These are phyloP conservation scores for Eudyptes chrysolophus DNA, from an alignment of 2,113 vertebrate species.

Conservation along the genomic window DNA sequence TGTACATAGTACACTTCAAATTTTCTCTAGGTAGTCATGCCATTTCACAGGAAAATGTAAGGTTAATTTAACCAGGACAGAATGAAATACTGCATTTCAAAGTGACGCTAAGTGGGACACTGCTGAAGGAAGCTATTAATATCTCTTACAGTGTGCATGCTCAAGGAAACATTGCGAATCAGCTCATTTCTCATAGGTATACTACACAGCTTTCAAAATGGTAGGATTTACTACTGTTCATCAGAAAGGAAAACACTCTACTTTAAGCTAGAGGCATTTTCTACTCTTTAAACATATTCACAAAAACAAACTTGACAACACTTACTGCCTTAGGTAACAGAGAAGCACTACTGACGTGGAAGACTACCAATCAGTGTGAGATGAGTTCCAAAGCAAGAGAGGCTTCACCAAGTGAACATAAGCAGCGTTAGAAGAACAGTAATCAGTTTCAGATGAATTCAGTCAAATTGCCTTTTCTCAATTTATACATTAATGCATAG, in stretches of 20 bases:
- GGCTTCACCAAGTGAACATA: background rate
- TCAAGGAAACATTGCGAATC: constrained; percentile 9
- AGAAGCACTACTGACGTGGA: background rate
- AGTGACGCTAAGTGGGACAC: constrained; percentile 18
- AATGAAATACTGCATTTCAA: constrained; percentile 26
- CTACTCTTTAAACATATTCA: constrained; percentile 8
- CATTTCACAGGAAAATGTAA: constrained; percentile 46
- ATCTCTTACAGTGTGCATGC: background rate
- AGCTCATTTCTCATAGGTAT: constrained; percentile 12
- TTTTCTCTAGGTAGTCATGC: background rate
- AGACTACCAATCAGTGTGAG: background rate
- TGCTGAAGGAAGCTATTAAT: constrained; percentile 32
- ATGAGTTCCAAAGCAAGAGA: background rate
- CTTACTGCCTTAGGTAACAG: background rate
- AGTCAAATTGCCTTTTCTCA: background rate
- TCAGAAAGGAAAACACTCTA: constrained; percentile 11
- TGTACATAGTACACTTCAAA: background rate
- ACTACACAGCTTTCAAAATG: background rate
- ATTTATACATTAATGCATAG: background rate
- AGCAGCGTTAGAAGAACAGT: background rate
- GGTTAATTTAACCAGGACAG: constrained; percentile 44
- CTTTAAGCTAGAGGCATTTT: constrained; percentile 3
- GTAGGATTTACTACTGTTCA: background rate
- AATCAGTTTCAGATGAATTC: background rate
- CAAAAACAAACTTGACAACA: background rate